These are phyloP conservation scores for Limosa lapponica DNA, from an alignment of 2,797 vertebrate genomes.

Conservation along the genomic window DNA sequence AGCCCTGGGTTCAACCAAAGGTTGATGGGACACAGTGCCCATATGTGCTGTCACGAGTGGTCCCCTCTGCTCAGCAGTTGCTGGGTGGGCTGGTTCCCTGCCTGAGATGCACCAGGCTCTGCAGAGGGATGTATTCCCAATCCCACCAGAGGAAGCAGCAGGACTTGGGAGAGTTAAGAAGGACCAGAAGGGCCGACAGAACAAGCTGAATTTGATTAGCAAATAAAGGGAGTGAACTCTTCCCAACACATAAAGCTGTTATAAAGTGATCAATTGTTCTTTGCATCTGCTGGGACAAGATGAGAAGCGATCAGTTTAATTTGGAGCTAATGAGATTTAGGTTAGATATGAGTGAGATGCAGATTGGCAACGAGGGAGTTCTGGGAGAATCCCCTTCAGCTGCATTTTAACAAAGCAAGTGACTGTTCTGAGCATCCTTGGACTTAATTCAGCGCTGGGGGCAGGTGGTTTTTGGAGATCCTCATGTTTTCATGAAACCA, in stretches of 20 bases:
- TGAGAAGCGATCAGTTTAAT: neutral
- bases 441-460: neutral
- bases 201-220: neutral
- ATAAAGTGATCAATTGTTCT: neutral
- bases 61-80: neutral
- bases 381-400: neutral
- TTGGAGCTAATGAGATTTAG: neutral
- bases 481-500: neutral
- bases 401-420: neutral
- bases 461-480: neutral
- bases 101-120: neutral
- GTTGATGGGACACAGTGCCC: neutral
- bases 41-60: rapidly evolving
- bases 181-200: neutral
- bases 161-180: neutral
- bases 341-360: neutral
- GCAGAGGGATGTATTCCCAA: neutral
- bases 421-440: neutral
- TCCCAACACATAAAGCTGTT: neutral
- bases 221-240: neutral
- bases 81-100: neutral
- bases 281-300: neutral
- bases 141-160: neutral
- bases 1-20: neutral
- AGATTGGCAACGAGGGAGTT: neutral